Evolutionary conservation across 2,888 invertebrate genomes (phyloP), one percentile per base, ranked within the genome.

Genomic region (Agrilus cyanescens): DNA sequence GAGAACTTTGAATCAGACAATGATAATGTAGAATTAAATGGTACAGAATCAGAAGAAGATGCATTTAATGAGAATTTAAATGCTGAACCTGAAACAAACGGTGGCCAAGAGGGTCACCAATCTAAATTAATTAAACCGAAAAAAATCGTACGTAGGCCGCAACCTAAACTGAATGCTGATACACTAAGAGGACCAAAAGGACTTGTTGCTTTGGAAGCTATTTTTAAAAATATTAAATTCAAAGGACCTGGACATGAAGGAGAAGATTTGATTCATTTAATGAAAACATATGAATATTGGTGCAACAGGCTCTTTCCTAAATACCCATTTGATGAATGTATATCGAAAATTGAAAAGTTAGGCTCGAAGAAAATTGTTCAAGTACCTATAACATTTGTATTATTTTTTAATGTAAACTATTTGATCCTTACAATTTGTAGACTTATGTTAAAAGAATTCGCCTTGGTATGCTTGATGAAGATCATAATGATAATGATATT

Each of bases 251-350:
- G 87, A 0, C 71, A 83, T 59, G 95, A 95, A 66, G 80, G 78
- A 51, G 74, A 80, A 39, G 94, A 96, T 66, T 67, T 97, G 32
- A 77, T 85, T 54, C 65, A 77, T 46, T 70, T 95, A 0, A 73
- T 97, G 69, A 81, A 83, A 41, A 80, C 79, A 44, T 62, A 95
- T 41, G 89, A 95, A 56, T 90, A 95, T 60, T 97, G 96, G 96
- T 85, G 84, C 0, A 93, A 95, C 65, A 73, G 94, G 38, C 67
- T 97, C 50, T 94, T 83, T 66, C 95, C 96, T 0, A 88, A 85
- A 59, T 83, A 84, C 59, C 76, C 81, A 12, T 96, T 95, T 66
- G 85, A 85, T 58, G 91, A 94, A 62, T 82, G 86, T 49, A 65
- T 95, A 3, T 72, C 74, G n/a, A 75, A 76, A 58, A 69, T 83